A percentile compares a stretch with the other conserved stretches of the same genome.
phyloP scores from a whole-genome alignment of 2,113 vertebrate genomes.

The Sterna hirundo region DNA sequence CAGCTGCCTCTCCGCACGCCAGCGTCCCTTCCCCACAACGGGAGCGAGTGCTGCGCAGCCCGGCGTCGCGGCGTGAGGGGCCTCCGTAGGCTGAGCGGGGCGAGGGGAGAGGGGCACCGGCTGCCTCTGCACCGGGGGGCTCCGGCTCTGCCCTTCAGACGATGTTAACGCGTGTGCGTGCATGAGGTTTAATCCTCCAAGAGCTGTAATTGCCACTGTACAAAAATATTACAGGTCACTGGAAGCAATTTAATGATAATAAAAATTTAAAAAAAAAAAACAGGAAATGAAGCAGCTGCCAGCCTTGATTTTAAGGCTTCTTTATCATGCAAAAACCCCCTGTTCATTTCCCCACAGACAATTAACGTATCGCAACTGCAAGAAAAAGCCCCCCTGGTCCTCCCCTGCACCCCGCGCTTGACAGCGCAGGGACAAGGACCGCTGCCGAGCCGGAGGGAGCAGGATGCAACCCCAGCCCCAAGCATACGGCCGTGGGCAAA shows the following conservation, averaged over 20 bases:
- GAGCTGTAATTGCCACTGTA: conserved; percentile 66
- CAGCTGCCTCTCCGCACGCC: rapidly evolving
- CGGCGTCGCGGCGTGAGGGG: rapidly evolving
- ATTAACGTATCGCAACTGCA: neutral
- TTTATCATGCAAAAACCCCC: conserved; percentile 64
- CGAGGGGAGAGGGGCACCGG: rapidly evolving
- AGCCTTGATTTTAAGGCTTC: conserved; percentile 60
- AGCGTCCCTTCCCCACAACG: rapidly evolving
- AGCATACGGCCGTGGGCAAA: neutral
- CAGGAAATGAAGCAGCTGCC: conserved; percentile 67
- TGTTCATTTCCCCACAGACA: conserved; percentile 7
- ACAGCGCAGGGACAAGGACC: rapidly evolving
- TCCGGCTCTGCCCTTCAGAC: conserved; percentile 12
- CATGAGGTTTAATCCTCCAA: conserved; percentile 21
- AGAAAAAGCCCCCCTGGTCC: neutral
- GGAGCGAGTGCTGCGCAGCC: rapidly evolving
- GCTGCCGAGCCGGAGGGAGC: rapidly evolving
- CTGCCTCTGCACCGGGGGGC: neutral
- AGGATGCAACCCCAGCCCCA: neutral
- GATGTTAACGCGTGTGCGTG: neutral
- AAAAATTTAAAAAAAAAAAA: conserved; percentile 56
- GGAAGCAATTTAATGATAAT: conserved; percentile 76
- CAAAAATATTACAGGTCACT: conserved; percentile 73
- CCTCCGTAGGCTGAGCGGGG: rapidly evolving
- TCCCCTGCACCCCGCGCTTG: neutral